Evolutionary conservation across 2,888 invertebrate genomes (phyloP).

Genomic region (Stomorhina lunata): DNA sequence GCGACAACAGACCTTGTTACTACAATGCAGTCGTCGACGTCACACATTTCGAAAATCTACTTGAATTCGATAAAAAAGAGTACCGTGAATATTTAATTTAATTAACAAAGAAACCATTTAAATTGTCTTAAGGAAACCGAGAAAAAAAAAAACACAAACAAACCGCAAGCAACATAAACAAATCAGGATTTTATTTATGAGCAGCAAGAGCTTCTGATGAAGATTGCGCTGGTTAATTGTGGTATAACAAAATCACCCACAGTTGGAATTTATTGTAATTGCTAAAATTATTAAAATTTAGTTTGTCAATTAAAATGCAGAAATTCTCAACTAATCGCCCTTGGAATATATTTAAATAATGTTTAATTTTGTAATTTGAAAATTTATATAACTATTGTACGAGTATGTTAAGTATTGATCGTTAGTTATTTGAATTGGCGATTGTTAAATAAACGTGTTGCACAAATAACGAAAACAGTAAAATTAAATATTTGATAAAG

Average conservation of each 20-base stretch:
- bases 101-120: conserved; percentile 77
- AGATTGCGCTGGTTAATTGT: conserved; percentile 23
- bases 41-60: neutral
- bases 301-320: conserved; percentile 22
- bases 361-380: neutral
- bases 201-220: neutral
- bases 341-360: conserved; percentile 1
- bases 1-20: conserved; percentile 19
- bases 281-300: conserved; percentile 65
- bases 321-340: conserved; percentile 31
- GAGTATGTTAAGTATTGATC: no score
- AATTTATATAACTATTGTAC: neutral
- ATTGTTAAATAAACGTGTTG: conserved; percentile 37
- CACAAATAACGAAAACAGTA: neutral
- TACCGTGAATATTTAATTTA: conserved; percentile 77
- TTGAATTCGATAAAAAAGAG: conserved; percentile 54
- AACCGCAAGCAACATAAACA: conserved; percentile 42
- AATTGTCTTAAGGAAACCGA: conserved; percentile 66
- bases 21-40: neutral
- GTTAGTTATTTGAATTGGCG: neutral
- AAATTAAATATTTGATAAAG: neutral
- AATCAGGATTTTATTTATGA: conserved; percentile 50
- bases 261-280: conserved; percentile 76
- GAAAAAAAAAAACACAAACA: conserved; percentile 35
- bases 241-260: conserved; percentile 27